phyloP scores from a whole-genome alignment of 2,888 invertebrate genomes.

The Melieria crassipennis region DNA sequence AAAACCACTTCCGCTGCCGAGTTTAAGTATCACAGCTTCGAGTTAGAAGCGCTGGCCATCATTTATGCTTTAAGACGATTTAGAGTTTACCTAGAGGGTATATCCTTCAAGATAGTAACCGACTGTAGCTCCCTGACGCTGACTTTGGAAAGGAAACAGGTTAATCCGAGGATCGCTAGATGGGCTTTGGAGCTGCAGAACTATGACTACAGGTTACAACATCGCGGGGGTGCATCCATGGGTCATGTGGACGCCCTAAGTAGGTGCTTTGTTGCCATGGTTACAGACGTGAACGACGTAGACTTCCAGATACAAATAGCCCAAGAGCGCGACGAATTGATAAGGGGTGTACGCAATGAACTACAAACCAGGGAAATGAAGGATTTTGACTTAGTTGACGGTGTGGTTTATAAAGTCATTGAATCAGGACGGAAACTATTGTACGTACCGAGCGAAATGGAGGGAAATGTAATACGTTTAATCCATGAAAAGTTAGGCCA shows the following conservation, averaged over 20 bases:
- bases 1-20: slow-evolving; percentile 47
- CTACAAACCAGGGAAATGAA: no score
- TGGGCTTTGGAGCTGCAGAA: slow-evolving; percentile 35
- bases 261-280: slow-evolving; percentile 8
- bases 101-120: slow-evolving; percentile 49
- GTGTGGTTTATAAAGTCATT: slow-evolving; percentile 20
- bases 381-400: slow-evolving; percentile 21
- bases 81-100: slow-evolving; percentile 34
- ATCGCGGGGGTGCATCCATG: no score
- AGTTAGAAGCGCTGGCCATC: slow-evolving; percentile 51
- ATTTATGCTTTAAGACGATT: slow-evolving; percentile 48
- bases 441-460: slow-evolving; percentile 16
- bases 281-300: slow-evolving; percentile 10
- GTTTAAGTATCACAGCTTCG: slow-evolving; percentile 50
- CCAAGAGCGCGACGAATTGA: slow-evolving; percentile 22
- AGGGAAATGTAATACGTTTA: slow-evolving; percentile 25
- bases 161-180: slow-evolving; percentile 31
- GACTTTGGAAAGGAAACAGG: slow-evolving; percentile 3
- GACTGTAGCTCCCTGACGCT: slow-evolving; percentile 48
- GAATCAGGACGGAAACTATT: not conserved
- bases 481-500: slow-evolving; percentile 28
- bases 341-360: no score
- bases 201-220: not conserved
- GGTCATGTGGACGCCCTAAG: no score
- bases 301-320: slow-evolving; percentile 36